Base-by-base conservation (phyloP, 2,888 invertebrate species). In the Chromoteleia sp. region DNA sequence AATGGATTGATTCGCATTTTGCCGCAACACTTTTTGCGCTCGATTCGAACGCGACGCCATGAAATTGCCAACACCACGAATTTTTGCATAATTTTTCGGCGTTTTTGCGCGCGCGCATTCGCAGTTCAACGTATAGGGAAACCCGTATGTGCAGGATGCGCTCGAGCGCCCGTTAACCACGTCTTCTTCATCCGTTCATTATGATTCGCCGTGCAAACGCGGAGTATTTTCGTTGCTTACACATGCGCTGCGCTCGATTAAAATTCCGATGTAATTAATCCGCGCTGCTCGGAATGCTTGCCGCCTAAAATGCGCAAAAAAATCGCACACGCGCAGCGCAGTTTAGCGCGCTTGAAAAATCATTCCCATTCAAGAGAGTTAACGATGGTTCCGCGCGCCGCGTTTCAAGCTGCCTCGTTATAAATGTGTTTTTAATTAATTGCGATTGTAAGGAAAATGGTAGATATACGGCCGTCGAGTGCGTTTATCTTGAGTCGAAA, bases 191-290 rank as follows among this genome's bases (percentile, higher is more conserved):
- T 29, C 8, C 41, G 21, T 36, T 48, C 25, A 63, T 63, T 63
- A 48, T 48, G 41, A 63, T 63, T 33, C 45, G 61, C 61, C 30
- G 52, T 30, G 15, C 30, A 52, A 52, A 25, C n/a, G 52, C 14
- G 29, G 43, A 3, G 59, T 14, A 43, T 43, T 61, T 45, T 45
- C 17, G 45, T 43, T 25, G 19, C 17, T 25, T 19, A 30, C 48
- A 45, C 48, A 25, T 36, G 50, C 36, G 33, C 61, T n/a, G n/a
- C n/a, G n/a, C n/a, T 71, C 71, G 71, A 71, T 59, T 71, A 71
- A 71, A 71, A 71, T 71, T 71, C 71, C 71, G 15, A 39, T 41
- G 71, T 71, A 59, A 71, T 59, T 59, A 59, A 70, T 59, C 58
- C 48, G 36, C 14, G 33, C 21, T 15, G 39, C 10, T 41, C 45